Conservation (phyloP, 2,113 vertebrate species). For the Tragulus kanchil region DNA sequence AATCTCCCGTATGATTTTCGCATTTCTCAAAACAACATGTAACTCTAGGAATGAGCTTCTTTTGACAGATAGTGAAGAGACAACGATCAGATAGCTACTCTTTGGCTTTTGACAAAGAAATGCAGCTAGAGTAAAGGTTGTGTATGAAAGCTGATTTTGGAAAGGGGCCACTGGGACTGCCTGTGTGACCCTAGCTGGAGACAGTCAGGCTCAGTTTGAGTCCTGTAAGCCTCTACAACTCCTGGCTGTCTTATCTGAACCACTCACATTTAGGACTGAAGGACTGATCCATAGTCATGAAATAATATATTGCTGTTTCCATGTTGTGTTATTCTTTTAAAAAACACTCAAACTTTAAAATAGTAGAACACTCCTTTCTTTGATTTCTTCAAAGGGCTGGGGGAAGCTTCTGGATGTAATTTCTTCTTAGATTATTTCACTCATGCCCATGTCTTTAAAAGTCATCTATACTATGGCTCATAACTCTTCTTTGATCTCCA, state of each 20-base stretch:
- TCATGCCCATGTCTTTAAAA: neutral
- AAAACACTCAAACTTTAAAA: neutral
- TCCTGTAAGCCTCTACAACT: neutral
- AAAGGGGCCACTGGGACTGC: neutral
- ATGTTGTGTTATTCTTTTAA: neutral
- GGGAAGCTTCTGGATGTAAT: neutral
- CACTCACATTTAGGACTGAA: neutral
- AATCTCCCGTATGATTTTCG: neutral
- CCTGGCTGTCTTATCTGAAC: neutral
- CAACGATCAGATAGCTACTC: neutral
- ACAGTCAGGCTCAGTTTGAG: neutral
- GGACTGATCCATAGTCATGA: neutral
- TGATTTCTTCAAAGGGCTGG: neutral
- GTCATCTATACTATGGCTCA: neutral
- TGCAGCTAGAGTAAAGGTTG: neutral
- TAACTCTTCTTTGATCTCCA: neutral
- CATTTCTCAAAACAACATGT: neutral
- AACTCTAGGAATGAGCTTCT: neutral
- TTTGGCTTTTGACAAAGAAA: neutral
- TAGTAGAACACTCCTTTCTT: neutral
- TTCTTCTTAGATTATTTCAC: neutral
- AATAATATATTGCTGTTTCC: neutral
- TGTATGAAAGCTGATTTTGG: neutral
- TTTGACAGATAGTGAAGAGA: neutral
- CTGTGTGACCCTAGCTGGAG: neutral